A percentile compares a stretch with the other conserved stretches of the same genome.
Conservation (phyloP, 2,888 invertebrate genomes). For the Xestia rhomboidea region DNA sequence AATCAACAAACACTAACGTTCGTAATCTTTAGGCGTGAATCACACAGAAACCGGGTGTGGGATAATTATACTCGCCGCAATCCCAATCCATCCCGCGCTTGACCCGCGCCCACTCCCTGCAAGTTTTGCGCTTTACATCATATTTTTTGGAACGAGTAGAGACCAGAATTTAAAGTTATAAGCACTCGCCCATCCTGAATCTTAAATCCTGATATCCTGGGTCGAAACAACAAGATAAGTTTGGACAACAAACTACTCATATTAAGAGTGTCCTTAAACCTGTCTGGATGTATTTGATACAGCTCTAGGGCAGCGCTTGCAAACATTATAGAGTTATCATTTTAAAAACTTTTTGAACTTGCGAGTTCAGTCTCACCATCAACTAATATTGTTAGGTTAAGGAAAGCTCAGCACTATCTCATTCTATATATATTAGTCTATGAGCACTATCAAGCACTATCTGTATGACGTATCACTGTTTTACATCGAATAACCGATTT, state of each 20-base stretch:
- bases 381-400: not conserved
- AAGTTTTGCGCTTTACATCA: no score
- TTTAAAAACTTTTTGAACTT: no score
- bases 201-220: no score
- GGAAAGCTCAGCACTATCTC: not conserved
- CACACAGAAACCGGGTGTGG: not conserved
- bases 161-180: no score
- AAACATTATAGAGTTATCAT: not conserved
- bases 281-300: not conserved
- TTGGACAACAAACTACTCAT: not conserved
- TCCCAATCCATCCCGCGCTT: no score
- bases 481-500: not conserved
- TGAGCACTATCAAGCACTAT: no score
- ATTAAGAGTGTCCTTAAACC: not conserved
- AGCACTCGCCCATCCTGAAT: no score
- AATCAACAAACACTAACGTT: not conserved
- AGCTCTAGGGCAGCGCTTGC: not conserved
- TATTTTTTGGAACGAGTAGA: no score
- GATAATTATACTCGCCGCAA: no score
- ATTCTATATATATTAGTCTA: no score
- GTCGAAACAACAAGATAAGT: no score
- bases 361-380: not conserved
- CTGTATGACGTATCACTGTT: slow-evolving; percentile 1
- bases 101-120: no score
- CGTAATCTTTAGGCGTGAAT: not conserved